Conservation (phyloP, 2,797 vertebrate genomes). For the Aselliscus stoliczkanus region DNA sequence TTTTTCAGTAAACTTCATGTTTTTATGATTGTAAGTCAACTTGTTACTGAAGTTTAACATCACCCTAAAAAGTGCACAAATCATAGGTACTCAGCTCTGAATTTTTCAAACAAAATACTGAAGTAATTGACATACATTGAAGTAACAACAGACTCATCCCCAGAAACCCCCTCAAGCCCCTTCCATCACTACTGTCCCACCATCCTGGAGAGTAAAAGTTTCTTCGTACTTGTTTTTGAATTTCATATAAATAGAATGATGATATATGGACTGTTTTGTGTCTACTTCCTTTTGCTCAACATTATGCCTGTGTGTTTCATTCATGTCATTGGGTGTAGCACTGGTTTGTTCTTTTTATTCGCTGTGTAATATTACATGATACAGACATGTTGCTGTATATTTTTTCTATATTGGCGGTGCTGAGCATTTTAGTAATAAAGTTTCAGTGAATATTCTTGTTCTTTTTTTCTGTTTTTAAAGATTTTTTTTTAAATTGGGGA, state of each 20-base stretch:
- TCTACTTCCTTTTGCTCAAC: background rate
- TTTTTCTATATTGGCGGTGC: background rate
- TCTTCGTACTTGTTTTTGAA: background rate
- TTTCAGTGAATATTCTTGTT: background rate
- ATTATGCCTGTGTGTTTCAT: background rate
- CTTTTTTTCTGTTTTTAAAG: too few species aligned
- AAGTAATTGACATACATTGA: background rate
- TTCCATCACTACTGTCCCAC: background rate
- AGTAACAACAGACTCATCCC: background rate
- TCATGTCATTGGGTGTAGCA: background rate
- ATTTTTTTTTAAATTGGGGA: too few species aligned
- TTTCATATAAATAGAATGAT: background rate
- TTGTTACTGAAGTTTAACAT: background rate
- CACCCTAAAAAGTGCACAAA: background rate
- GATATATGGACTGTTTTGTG: background rate
- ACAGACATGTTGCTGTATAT: background rate
- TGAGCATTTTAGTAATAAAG: background rate
- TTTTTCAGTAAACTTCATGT: background rate
- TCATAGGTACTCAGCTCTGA: background rate
- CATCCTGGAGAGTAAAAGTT: background rate
- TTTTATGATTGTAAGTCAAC: background rate
- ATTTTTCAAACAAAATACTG: background rate
- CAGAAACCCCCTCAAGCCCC: rapidly evolving
- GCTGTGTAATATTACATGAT: background rate
- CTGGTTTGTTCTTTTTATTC: background rate